These are phyloP conservation scores for Danaus plexippus DNA, from an alignment of 1,140 invertebrate genomes.

Conservation along the genomic window DNA sequence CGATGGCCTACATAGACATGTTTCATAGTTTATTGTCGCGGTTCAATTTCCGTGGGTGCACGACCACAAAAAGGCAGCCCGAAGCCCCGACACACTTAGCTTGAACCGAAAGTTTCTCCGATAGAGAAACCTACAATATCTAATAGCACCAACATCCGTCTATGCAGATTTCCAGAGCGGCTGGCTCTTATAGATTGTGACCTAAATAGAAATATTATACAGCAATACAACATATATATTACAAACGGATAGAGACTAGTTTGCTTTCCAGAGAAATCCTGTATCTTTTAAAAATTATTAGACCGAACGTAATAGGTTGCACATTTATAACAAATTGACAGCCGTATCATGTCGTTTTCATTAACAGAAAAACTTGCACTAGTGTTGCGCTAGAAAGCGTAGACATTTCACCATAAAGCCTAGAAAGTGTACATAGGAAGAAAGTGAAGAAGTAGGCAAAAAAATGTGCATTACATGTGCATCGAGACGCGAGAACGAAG, in stretches of 20 bases:
- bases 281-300: too few relatives aligned
- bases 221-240: slow-evolving; percentile 32
- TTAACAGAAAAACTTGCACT: slow-evolving; percentile 68
- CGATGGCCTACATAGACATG: slow-evolving; percentile 64
- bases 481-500: slow-evolving; percentile 40
- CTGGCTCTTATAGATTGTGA: slow-evolving; percentile 47
- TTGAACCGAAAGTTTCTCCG: slow-evolving; percentile 66
- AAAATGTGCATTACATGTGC: slow-evolving; percentile 52
- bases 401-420: slow-evolving; percentile 66
- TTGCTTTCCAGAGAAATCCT: too few relatives aligned
- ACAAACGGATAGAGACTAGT: slow-evolving; percentile 17
- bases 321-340: too few relatives aligned
- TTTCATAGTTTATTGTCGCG: slow-evolving; percentile 59
- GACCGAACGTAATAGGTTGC: too few relatives aligned
- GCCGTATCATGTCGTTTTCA: slow-evolving; percentile 57
- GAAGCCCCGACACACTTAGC: slow-evolving; percentile 55
- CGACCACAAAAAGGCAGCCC: slow-evolving; percentile 39
- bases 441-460: slow-evolving; percentile 68
- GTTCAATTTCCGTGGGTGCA: slow-evolving; percentile 64
- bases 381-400: slow-evolving; percentile 66
- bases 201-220: slow-evolving; percentile 53
- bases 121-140: slow-evolving; percentile 68
- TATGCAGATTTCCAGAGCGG: slow-evolving; percentile 69
- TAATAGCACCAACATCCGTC: slow-evolving; percentile 66
- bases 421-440: slow-evolving; percentile 70